Conservation (phyloP, 1,140 invertebrate genomes). For the Caenorhabditis brenneri region DNA sequence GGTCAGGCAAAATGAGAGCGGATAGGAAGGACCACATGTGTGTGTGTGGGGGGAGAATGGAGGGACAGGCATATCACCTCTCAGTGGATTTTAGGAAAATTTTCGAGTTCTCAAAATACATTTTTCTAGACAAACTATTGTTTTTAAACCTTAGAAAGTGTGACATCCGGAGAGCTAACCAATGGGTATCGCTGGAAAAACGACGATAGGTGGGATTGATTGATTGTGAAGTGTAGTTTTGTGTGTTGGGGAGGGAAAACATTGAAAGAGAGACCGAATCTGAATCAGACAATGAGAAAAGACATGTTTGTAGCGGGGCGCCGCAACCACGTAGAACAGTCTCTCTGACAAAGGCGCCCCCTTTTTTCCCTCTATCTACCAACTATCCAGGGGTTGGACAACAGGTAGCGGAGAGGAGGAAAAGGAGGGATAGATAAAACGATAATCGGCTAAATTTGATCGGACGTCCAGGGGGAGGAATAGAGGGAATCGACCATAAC, state of each 20-base stretch:
- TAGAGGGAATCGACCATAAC: not conserved
- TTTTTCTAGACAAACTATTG: no score
- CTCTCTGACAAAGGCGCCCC: not conserved
- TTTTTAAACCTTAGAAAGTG: no score
- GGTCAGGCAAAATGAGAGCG: not conserved
- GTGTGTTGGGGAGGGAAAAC: not conserved
- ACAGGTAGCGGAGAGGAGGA: not conserved
- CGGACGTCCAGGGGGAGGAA: not conserved
- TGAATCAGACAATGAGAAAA: not conserved
- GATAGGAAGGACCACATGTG: not conserved
- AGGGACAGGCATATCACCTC: not conserved
- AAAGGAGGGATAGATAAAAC: not conserved
- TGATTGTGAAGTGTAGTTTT: not conserved
- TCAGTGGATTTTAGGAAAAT: no score
- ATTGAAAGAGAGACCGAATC: not conserved
- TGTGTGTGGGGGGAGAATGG: not conserved
- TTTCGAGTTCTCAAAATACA: no score
- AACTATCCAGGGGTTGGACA: not conserved
- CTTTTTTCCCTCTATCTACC: not conserved
- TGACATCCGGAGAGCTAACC: no score
- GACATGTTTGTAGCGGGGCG: constrained; percentile 36
- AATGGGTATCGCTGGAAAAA: no score
- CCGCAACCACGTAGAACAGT: not conserved
- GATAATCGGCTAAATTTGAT: constrained; percentile 42
- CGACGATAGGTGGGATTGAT: not conserved